A percentile compares a stretch with the other conserved stretches of the same genome.
phyloP scores from a whole-genome alignment of 2,113 vertebrate species.

The Myotis yumanensis region DNA sequence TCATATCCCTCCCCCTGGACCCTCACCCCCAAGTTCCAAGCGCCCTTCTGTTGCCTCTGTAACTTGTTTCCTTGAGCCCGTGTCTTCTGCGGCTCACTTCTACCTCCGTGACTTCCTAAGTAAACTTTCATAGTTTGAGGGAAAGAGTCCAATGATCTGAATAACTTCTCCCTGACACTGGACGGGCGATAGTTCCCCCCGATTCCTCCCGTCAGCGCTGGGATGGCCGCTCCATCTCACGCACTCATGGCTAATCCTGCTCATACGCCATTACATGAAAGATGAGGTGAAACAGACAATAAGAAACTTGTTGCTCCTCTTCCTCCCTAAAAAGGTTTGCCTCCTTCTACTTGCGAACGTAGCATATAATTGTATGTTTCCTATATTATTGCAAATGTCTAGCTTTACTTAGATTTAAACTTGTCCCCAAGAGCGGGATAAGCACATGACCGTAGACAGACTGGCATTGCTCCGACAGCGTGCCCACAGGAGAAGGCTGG shows the following conservation, averaged over 20 bases:
- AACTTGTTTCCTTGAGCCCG: not conserved
- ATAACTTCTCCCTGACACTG: not conserved
- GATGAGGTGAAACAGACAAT: not conserved
- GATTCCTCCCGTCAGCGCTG: not conserved
- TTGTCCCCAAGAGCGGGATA: not conserved
- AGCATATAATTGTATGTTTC: not conserved
- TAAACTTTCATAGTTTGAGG: too few relatives aligned
- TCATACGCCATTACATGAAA: not conserved
- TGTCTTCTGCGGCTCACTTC: too few relatives aligned
- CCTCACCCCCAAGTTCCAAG: not conserved
- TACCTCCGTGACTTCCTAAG: too few relatives aligned
- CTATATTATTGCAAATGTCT: not conserved
- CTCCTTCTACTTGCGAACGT: not conserved
- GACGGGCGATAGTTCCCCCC: not conserved
- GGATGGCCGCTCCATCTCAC: not conserved
- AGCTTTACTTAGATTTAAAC: not conserved
- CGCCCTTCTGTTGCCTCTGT: not conserved
- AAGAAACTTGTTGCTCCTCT: not conserved
- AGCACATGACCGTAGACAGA: accelerated
- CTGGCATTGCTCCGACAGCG: not conserved
- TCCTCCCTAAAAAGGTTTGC: not conserved
- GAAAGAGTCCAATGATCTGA: not conserved
- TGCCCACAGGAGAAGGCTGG: not conserved
- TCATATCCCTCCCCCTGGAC: accelerated
- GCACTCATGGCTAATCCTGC: not conserved